Evolutionary conservation across 2,797 vertebrate genomes (phyloP).

Genomic region (Gallinago solitaria): DNA sequence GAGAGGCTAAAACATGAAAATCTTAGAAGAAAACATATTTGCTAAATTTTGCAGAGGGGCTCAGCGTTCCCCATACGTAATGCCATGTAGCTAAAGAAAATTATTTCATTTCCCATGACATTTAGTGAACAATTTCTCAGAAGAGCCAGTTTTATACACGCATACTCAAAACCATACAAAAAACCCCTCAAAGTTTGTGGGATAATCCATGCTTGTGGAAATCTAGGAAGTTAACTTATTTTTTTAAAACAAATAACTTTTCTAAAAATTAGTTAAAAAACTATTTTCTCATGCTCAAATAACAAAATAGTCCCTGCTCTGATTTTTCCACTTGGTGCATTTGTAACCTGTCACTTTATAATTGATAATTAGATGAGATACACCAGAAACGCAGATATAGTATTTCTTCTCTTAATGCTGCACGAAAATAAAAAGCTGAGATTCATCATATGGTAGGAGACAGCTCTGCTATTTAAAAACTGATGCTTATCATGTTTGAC

Average conservation of each 20-base stretch:
- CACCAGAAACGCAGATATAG: constrained; percentile 23
- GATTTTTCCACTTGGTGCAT: neutral
- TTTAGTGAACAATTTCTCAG: neutral
- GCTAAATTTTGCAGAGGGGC: neutral
- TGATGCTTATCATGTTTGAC: neutral
- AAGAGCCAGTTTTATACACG: neutral
- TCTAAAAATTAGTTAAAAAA: neutral
- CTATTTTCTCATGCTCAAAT: neutral
- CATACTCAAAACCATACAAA: neutral
- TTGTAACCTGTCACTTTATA: neutral
- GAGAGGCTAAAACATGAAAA: neutral
- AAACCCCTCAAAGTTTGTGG: neutral
- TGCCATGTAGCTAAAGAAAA: neutral
- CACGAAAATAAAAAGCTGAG: constrained; percentile 57
- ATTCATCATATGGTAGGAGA: neutral
- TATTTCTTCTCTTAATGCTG: neutral
- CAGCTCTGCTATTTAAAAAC: constrained; percentile 16
- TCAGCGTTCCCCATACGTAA: neutral
- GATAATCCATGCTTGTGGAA: neutral
- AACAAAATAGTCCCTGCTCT: neutral
- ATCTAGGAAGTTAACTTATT: neutral
- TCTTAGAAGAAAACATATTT: neutral
- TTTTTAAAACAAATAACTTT: neutral
- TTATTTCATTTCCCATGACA: neutral
- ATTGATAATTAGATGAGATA: neutral